Percentiles rank a stretch among this genome's conserved stretches.
Conservation (phyloP, 2,797 vertebrate species). For the Poeciliopsis paucimaculata region DNA sequence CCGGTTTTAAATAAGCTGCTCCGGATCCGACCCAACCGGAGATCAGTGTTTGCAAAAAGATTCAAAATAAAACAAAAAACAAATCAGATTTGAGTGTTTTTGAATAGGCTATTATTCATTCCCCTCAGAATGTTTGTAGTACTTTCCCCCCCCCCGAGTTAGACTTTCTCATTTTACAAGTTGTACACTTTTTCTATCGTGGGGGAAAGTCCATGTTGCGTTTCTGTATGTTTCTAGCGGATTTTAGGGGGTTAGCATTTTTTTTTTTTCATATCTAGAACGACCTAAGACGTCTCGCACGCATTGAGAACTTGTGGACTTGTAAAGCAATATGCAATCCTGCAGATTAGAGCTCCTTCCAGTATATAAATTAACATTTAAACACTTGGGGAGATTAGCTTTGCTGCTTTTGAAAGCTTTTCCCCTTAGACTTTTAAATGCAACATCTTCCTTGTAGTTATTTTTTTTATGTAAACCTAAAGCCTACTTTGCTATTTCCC, state of each 20-base stretch:
- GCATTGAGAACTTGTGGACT: background rate
- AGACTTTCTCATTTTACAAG: background rate
- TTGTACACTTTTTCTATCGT: background rate
- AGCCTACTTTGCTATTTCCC: background rate
- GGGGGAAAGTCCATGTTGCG: background rate
- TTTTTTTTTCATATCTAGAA: background rate
- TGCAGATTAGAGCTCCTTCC: background rate
- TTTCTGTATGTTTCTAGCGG: background rate
- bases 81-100: background rate
- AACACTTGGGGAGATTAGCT: background rate
- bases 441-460: background rate
- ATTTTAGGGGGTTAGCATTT: background rate
- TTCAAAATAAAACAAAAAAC: slow-evolving; percentile 11
- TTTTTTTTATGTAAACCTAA: background rate
- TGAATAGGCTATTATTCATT: too few relatives aligned
- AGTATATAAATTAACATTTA: background rate
- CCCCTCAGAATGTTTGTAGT: background rate
- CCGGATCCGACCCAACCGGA: slow-evolving; percentile 21
- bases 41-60: background rate
- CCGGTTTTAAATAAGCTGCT: slow-evolving; percentile 20
- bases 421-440: background rate
- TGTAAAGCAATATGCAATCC: background rate
- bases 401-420: background rate
- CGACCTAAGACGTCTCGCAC: too few relatives aligned
- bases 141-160: background rate